phyloP scores from a whole-genome alignment of 2,113 vertebrate species.

The Chloropsis hardwickii region DNA sequence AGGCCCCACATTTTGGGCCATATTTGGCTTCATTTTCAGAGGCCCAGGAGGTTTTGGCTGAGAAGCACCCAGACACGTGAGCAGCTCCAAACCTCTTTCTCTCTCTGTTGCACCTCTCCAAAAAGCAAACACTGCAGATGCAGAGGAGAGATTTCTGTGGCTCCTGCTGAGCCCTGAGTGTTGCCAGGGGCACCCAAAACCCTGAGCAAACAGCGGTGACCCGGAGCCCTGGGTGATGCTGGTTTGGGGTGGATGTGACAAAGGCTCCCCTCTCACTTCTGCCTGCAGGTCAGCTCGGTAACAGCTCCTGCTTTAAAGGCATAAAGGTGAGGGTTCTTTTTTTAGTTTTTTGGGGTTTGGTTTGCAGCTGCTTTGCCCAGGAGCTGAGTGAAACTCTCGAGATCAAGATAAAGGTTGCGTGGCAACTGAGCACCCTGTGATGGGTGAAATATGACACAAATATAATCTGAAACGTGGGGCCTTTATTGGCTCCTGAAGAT shows the following conservation, averaged over 20 bases:
- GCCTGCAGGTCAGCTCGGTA: not conserved
- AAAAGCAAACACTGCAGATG: not conserved
- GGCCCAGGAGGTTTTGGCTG: not conserved
- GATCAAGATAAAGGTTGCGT: constrained; percentile 12
- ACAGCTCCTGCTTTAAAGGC: not conserved
- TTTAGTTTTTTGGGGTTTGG: not conserved
- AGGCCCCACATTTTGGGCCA: not conserved
- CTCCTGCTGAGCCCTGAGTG: not conserved
- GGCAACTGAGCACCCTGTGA: not conserved
- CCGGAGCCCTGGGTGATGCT: not conserved
- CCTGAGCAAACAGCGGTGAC: not conserved
- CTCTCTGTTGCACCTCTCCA: not conserved
- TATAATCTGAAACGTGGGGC: fast-evolving
- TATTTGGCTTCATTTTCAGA: not conserved
- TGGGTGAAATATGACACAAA: not conserved
- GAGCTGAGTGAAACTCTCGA: not conserved
- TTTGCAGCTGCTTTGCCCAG: not conserved
- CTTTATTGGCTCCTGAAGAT: not conserved
- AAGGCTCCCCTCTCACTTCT: not conserved
- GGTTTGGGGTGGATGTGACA: not conserved
- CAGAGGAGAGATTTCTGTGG: not conserved
- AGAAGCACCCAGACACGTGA: fast-evolving
- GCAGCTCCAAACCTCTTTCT: not conserved
- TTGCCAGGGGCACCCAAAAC: not conserved
- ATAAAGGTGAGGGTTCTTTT: not conserved